Base-by-base conservation (phyloP, 2,888 invertebrate genomes). In the Agrilus biguttatus region DNA sequence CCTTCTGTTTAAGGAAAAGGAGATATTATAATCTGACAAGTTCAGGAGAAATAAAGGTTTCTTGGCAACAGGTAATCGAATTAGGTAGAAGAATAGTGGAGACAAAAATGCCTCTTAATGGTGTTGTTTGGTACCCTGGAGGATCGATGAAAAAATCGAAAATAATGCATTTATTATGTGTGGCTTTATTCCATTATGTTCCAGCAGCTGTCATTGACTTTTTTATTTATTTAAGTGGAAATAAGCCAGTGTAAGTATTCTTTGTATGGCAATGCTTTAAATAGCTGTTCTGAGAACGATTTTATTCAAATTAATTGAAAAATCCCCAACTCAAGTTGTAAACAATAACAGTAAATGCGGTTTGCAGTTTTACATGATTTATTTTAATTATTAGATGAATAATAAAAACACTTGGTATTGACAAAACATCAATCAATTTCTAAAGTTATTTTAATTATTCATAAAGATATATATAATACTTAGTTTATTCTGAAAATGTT, bases 21-120 rank as follows among this genome's bases (percentile, higher is more conserved):
- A 28, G 28, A 28, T 28, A 28, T 0, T 74, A 77, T 32, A 83
- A 88, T 65, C 72, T 87, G 60, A 86, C 86, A 1, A 84, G 85
- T 37, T 87, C 86, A 13, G 78, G 75, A 8, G 84, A 86, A 62
- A 79, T 83, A 57, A 81, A 83, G 63, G 74, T 84, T 37, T 84
- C 88, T 0, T 96, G 95, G 95, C 77, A 81, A 12, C 87, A 86
- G 63, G 77, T 97, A 61, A 86, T 93, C 42, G 78, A 82, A 42
- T 75, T 83, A 8, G 87, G 89, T 0, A 72, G 84, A 41, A 78
- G 78, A 59, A 79, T 87, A 37, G 79, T 88, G 42, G 76, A 80
- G 62, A 75, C 75, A 47, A 77, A 77, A 55, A 77, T 92, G 44
- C 93, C 93, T 0, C 70, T 92, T n/a, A 89, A 91, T 53, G 82